Percentiles rank a stretch among this genome's conserved stretches.
Evolutionary conservation across 23 tunicate species (phyloP).

Genomic region (Diplosoma virens): DNA sequence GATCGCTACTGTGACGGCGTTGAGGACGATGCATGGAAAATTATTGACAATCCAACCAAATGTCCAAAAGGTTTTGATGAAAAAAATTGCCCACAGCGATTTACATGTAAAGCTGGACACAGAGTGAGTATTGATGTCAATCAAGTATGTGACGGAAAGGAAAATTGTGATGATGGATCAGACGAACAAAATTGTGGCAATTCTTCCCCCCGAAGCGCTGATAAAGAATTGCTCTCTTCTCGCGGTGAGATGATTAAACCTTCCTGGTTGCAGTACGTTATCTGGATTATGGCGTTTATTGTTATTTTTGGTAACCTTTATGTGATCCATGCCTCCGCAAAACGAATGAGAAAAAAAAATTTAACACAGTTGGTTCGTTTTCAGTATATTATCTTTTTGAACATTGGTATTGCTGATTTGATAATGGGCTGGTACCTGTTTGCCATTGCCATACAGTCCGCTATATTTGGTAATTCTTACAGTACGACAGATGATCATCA

Average conservation of each 20-base stretch:
- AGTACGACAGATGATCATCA: slow-evolving; percentile 10
- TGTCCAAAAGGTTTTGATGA: slow-evolving; percentile 40
- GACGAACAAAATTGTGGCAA: slow-evolving; percentile 1
- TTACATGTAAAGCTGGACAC: background rate
- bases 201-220: background rate
- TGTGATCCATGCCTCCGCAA: background rate
- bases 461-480: background rate
- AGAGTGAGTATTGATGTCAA: slow-evolving; percentile 6
- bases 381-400: slow-evolving; percentile 9
- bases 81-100: slow-evolving; percentile 9
- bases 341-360: background rate
- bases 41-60: slow-evolving; percentile 6
- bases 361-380: background rate
- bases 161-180: slow-evolving; percentile 21
- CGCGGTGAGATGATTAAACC: slow-evolving; percentile 1
- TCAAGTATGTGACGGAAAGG: slow-evolving; percentile 1
- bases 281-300: background rate
- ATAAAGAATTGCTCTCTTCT: background rate
- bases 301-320: slow-evolving; percentile 12
- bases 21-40: slow-evolving; percentile 37
- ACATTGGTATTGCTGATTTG: slow-evolving; percentile 36
- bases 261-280: background rate
- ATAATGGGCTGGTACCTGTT: slow-evolving; percentile 50
- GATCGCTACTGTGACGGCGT: slow-evolving; percentile 43
- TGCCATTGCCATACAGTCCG: slow-evolving; percentile 2